Conservation (phyloP, 2,797 vertebrate genomes). For the Gorsachius magnificus region DNA sequence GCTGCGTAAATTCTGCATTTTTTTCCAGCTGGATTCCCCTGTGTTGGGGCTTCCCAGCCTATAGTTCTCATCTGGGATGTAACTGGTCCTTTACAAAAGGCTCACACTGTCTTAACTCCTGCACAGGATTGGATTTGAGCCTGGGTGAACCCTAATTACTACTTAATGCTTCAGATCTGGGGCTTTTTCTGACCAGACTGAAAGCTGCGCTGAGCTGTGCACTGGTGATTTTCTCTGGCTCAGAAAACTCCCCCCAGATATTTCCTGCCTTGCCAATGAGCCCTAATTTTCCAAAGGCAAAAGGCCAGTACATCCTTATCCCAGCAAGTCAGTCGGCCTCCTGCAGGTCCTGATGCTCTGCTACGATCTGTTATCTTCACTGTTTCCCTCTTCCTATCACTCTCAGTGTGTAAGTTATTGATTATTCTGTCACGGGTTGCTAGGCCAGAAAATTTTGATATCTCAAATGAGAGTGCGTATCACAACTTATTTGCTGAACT, state of each 20-base stretch:
- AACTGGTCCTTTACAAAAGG: not conserved
- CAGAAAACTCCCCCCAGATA: not conserved
- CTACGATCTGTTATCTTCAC: not conserved
- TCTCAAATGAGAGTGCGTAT: not conserved
- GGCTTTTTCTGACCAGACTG: not conserved
- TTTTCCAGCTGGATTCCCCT: not conserved
- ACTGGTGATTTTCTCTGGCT: not conserved
- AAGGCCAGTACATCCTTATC: not conserved
- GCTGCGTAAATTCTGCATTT: not conserved
- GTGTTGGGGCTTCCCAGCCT: not conserved
- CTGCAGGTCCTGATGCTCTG: not conserved
- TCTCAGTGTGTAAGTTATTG: not conserved
- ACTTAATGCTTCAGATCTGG: not conserved
- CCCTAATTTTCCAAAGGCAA: not conserved
- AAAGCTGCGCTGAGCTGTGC: not conserved
- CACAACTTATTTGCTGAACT: not conserved
- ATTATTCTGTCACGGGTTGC: not conserved
- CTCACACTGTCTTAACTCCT: not conserved
- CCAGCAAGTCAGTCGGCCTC: not conserved
- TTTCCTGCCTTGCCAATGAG: not conserved
- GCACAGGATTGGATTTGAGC: not conserved
- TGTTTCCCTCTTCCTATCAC: not conserved
- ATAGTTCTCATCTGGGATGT: not conserved
- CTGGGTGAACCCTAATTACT: not conserved
- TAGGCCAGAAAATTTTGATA: slow-evolving; percentile 6